Evolutionary conservation across 2,113 vertebrate genomes (phyloP).

Genomic region (Apodemus speciosus): DNA sequence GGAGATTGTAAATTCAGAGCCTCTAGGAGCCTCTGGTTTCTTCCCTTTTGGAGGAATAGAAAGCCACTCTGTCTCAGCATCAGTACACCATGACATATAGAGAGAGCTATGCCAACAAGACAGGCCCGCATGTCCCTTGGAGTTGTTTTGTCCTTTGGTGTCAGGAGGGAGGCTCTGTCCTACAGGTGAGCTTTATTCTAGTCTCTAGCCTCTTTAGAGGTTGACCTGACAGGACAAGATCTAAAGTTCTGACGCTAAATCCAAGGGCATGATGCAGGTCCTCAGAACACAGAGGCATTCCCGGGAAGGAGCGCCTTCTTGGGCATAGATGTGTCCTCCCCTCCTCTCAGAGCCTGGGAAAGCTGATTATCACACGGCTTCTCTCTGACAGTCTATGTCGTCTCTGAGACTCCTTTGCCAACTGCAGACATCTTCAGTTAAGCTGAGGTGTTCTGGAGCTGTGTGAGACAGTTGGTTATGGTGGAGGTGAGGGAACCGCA

Average conservation of each 20-base stretch:
- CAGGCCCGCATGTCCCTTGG: not conserved
- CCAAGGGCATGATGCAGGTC: not conserved
- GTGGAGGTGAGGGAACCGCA: not conserved
- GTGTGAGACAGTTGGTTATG: not conserved
- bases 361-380: not conserved
- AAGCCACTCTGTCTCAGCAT: not conserved
- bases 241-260: not conserved
- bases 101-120: not conserved
- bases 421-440: not conserved
- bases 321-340: not conserved
- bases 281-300: not conserved
- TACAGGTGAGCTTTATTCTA: not conserved
- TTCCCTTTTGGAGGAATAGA: not conserved
- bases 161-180: not conserved
- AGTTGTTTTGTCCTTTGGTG: not conserved
- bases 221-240: not conserved
- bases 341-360: not conserved
- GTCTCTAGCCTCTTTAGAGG: not conserved
- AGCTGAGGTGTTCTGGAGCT: not conserved
- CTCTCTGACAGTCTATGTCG: conserved; percentile 15
- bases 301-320: not conserved
- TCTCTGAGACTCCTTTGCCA: not conserved
- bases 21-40: not conserved
- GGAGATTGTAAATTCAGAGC: not conserved
- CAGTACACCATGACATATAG: accelerated